Evolutionary conservation across 2,113 vertebrate species (phyloP).

Genomic region (Ptilonorhynchus violaceus): DNA sequence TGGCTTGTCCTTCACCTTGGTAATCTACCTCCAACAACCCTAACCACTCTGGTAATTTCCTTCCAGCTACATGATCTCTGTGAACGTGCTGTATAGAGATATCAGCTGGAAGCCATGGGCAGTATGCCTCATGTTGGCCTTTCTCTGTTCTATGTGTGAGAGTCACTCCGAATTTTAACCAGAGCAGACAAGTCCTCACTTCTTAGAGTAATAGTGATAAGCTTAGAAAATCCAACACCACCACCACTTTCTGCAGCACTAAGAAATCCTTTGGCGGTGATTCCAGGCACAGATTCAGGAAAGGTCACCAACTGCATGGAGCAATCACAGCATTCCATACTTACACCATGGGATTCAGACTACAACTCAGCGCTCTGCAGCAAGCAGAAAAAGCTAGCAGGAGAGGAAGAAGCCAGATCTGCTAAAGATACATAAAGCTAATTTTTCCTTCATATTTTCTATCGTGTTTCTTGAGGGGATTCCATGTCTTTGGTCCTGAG

Average conservation of each 20-base stretch:
- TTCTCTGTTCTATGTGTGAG: not conserved
- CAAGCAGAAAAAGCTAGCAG: not conserved
- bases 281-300: not conserved
- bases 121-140: not conserved
- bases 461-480: not conserved
- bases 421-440: not conserved
- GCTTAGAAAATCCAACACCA: not conserved
- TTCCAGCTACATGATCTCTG: rapidly evolving
- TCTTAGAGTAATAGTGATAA: not conserved
- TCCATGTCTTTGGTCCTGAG: not conserved
- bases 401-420: not conserved
- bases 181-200: not conserved
- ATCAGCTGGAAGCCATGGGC: not conserved
- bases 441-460: not conserved
- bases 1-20: not conserved
- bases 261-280: not conserved
- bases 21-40: not conserved
- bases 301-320: not conserved
- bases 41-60: not conserved
- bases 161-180: not conserved
- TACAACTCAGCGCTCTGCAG: not conserved
- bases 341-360: not conserved
- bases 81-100: not conserved
- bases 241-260: not conserved
- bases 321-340: not conserved